Conservation (phyloP, 1,140 invertebrate species). For the Pristionchus pacificus region DNA sequence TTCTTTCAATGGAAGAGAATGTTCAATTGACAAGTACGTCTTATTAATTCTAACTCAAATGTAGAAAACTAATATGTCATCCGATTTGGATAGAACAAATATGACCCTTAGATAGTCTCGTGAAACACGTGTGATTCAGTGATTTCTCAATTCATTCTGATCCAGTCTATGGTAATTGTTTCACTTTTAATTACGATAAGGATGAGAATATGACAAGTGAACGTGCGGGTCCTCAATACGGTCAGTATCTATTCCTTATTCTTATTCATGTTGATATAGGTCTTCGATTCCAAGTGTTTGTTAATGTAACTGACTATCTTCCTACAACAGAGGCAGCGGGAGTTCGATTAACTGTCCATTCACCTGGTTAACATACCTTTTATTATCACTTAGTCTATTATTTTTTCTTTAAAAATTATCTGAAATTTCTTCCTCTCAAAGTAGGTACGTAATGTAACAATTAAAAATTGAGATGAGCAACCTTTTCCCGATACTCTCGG, state of each 20-base stretch:
- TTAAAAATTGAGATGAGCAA: constrained; percentile 43
- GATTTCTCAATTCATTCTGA: constrained; percentile 54
- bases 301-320: constrained; percentile 55
- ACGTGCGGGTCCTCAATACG: constrained; percentile 49
- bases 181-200: constrained; percentile 51
- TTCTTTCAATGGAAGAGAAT: constrained; percentile 54
- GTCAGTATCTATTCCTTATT: constrained; percentile 19
- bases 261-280: constrained; percentile 18
- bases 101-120: too few species aligned
- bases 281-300: constrained; percentile 55
- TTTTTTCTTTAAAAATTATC: background rate
- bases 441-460: constrained; percentile 9
- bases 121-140: constrained; percentile 44
- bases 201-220: constrained; percentile 50
- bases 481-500: constrained; percentile 55
- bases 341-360: constrained; percentile 51
- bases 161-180: constrained; percentile 53
- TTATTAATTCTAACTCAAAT: too few species aligned
- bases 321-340: constrained; percentile 57
- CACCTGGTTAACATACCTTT: constrained; percentile 5
- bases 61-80: too few species aligned
- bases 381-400: constrained; percentile 24
- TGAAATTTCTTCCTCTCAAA: background rate
- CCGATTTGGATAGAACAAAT: too few species aligned
- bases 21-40: constrained; percentile 48